Base-by-base conservation (phyloP, 2,113 vertebrate genomes). In the Oreotrochilus melanogaster region DNA sequence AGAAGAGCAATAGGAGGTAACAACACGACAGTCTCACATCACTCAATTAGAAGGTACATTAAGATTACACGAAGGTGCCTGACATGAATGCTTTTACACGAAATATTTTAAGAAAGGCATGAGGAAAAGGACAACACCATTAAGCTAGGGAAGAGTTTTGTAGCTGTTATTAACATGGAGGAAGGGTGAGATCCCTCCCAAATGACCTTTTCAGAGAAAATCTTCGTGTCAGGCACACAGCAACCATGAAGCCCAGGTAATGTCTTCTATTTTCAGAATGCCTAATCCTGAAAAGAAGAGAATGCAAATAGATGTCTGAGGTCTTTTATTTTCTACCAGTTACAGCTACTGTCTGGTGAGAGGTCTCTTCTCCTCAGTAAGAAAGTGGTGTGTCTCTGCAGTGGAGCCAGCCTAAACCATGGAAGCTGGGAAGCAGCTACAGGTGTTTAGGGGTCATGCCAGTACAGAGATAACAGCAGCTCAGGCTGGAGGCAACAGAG, bases 171-270 rank as follows among this genome's bases (percentile, higher is more conserved):
- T 76, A 89, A 72, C 85, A 42, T 79, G 58, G 47, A 82, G 85
- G 42, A 87, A 83, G 24, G 45, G 39, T 11, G 39, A 65, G 50
- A 60, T 51, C 76, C 58, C 78, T 91, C 37, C 53, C 58, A 61
- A 6, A 11, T 69, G 71, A 84, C 72, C 86, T 91, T 95, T 91
- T 56, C 73, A 81, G 78, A 1, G 0, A 37, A 92, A 79, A 54
- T 42, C 66, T 54, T 18, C 0, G 1, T 23, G 47, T 43, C 74
- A 79, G 47, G 50, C 0, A 0, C n/a, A 66, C 54, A 24, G 45
- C 51, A 45, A 30, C 9, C 15, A 14, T 2, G 14, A 67, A 91
- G 12, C 19, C 22, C 74, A 33, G 31, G 47, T 39, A 56, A 72
- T 1, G 6, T 27, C 23, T 57, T 78, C 24, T 50, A 37, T 50